Evolutionary conservation across 2,113 vertebrate genomes (phyloP).

Genomic region (Psammodynastes pulverulentus): DNA sequence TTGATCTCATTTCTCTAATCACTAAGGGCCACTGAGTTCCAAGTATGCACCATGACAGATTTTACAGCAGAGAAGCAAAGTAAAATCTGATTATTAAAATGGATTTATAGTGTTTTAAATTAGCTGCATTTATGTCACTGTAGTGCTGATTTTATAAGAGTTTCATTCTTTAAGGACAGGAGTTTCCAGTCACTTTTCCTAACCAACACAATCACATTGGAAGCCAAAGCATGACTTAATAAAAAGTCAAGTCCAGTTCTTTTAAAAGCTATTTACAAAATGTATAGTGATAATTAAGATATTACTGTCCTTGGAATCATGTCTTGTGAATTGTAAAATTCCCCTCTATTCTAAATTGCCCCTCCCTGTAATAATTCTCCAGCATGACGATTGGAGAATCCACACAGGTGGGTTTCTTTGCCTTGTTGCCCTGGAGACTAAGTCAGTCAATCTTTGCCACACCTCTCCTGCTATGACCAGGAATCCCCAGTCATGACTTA

Average conservation of each 20-base stretch:
- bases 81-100: constrained; percentile 4
- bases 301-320: not conserved
- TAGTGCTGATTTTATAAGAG: not conserved
- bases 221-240: not conserved
- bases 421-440: too few relatives aligned
- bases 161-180: not conserved
- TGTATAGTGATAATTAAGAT: not conserved
- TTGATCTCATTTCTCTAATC: not conserved
- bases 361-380: too few relatives aligned
- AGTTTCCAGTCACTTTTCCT: not conserved
- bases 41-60: not conserved
- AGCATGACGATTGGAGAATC: too few relatives aligned
- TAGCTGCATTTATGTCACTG: not conserved
- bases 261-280: not conserved
- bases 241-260: not conserved
- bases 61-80: not conserved
- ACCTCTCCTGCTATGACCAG: too few relatives aligned
- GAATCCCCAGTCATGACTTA: too few relatives aligned
- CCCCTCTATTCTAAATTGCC: not conserved
- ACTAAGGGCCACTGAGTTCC: not conserved
- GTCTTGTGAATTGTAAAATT: not conserved
- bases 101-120: not conserved
- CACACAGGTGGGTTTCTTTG: too few relatives aligned
- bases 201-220: not conserved
- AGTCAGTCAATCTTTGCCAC: too few relatives aligned